Conservation (phyloP, 2,113 vertebrate species). For the Bos indicus region DNA sequence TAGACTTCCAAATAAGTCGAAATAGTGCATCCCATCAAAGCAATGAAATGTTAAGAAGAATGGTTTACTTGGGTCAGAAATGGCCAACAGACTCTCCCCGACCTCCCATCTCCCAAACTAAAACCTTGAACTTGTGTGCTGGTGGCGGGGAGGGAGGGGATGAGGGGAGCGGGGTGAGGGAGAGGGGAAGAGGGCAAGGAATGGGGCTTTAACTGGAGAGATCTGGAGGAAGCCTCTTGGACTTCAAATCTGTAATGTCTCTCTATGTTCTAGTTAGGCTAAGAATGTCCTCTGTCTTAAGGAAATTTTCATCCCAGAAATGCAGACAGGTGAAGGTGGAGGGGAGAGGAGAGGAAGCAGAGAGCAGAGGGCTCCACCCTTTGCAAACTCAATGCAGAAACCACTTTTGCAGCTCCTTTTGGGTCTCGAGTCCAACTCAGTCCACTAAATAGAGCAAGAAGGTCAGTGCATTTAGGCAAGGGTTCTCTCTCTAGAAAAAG, state of each 20-base stretch:
- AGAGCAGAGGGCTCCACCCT: background rate
- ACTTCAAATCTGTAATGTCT: background rate
- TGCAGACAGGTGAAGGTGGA: background rate
- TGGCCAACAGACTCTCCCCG: background rate
- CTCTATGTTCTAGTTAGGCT: background rate
- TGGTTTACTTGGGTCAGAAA: background rate
- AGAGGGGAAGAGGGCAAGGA: background rate
- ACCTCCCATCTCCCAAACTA: background rate
- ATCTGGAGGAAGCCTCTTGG: background rate
- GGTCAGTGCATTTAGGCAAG: background rate
- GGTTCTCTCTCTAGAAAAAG: background rate
- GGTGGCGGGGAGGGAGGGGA: rapidly evolving
- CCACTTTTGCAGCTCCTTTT: background rate
- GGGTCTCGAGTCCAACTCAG: background rate
- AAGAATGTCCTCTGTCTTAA: background rate
- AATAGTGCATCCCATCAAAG: background rate
- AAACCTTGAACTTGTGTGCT: background rate
- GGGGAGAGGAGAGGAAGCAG: background rate
- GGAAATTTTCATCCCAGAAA: background rate
- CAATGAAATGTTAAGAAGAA: background rate
- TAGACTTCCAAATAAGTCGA: background rate
- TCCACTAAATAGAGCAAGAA: background rate
- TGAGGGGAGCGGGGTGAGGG: rapidly evolving
- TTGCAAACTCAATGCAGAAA: background rate
- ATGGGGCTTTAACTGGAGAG: background rate